A percentile compares a stretch with the other conserved stretches of the same genome.
Evolutionary conservation across 2,797 vertebrate genomes (phyloP).

Genomic region (Morelia viridis): DNA sequence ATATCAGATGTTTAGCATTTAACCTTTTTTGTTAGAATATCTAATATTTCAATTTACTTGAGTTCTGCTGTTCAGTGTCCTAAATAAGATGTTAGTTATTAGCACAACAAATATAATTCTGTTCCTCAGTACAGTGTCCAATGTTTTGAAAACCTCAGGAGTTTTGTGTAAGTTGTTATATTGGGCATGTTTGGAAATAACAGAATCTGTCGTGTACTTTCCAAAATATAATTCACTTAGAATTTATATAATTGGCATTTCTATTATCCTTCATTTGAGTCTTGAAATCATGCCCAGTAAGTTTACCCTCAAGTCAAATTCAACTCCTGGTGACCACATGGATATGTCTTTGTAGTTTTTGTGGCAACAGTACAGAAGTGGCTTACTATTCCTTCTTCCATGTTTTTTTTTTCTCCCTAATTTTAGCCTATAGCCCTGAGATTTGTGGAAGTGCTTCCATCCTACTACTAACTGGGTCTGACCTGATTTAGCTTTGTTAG

Average conservation of each 20-base stretch:
- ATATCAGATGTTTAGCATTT: not conserved
- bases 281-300: not conserved
- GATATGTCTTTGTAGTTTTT: not conserved
- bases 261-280: not conserved
- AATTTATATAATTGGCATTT: not conserved
- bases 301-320: not conserved
- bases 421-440: not conserved
- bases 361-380: not conserved
- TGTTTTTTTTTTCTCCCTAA: not conserved
- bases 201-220: not conserved
- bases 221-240: constrained; percentile 5
- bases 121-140: not conserved
- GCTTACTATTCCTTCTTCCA: not conserved
- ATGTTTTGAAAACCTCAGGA: not conserved
- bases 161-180: not conserved
- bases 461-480: not conserved
- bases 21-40: not conserved
- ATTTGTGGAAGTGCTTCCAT: not conserved
- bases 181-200: not conserved
- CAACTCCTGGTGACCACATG: not conserved
- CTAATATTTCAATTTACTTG: not conserved
- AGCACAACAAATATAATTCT: constrained; percentile 13
- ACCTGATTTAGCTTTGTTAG: not conserved
- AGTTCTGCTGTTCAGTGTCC: not conserved
- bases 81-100: not conserved